phyloP scores from a whole-genome alignment of 2,797 vertebrate species.

The Moxostoma hubbsi region DNA sequence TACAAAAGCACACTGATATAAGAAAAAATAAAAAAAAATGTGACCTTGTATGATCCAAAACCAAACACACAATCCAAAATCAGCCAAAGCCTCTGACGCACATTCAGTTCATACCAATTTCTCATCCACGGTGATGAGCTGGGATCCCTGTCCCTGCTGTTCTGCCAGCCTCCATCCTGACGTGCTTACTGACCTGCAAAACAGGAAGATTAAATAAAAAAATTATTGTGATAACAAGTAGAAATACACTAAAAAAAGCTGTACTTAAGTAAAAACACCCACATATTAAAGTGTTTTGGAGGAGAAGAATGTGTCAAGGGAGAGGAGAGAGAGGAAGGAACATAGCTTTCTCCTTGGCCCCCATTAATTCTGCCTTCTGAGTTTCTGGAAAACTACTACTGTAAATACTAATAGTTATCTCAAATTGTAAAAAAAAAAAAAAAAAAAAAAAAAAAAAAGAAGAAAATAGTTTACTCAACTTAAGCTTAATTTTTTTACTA shows the following conservation, averaged over 20 bases:
- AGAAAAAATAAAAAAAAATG: no score
- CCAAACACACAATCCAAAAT: slow-evolving; percentile 2
- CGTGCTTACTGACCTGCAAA: slow-evolving; percentile 88
- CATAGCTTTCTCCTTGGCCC: slow-evolving; percentile 78
- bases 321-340: slow-evolving; percentile 73
- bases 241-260: slow-evolving; percentile 47
- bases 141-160: slow-evolving; percentile 82
- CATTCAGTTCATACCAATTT: slow-evolving; percentile 89
- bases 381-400: slow-evolving; percentile 83
- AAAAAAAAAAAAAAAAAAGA: no score
- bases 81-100: slow-evolving; percentile 7
- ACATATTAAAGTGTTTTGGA: slow-evolving; percentile 76
- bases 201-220: slow-evolving; percentile 54
- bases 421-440: no score
- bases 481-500: no score
- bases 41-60: not conserved
- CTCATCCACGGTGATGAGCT: slow-evolving; percentile 96
- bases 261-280: slow-evolving; percentile 74
- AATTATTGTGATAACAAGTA: slow-evolving; percentile 6
- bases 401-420: no score
- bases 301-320: slow-evolving; percentile 56
- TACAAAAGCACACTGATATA: no score
- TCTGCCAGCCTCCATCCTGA: slow-evolving; percentile 85
- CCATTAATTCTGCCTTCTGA: slow-evolving; percentile 92
- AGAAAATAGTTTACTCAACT: no score